These are phyloP conservation scores for Oscarella lobularis DNA, from an alignment of 37 sponge, comb jelly and placozoan genomes.

Conservation along the genomic window DNA sequence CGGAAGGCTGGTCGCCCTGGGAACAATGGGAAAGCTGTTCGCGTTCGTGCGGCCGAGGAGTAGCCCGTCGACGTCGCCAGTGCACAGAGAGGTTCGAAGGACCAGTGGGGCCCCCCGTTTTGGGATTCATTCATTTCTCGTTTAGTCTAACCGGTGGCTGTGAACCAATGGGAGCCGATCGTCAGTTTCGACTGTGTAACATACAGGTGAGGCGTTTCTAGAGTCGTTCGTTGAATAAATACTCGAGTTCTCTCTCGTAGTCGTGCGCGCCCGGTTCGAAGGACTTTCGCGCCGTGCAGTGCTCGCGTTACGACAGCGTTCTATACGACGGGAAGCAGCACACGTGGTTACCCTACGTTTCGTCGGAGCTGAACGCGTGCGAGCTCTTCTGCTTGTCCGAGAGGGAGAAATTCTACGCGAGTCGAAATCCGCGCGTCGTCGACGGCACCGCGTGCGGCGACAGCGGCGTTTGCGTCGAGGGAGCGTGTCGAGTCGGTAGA, in stretches of 20 bases:
- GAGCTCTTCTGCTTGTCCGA: not conserved
- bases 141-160: not conserved
- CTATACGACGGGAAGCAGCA: no score
- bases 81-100: not conserved
- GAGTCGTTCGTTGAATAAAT: not conserved
- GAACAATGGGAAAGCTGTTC: not conserved
- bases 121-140: not conserved
- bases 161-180: not conserved
- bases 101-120: not conserved
- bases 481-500: not conserved
- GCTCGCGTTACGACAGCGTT: not conserved
- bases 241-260: not conserved
- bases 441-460: not conserved
- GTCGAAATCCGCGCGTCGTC: not conserved
- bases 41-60: not conserved
- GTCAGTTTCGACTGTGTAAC: not conserved
- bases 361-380: no score
- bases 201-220: not conserved
- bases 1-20: not conserved
- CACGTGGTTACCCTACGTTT: no score
- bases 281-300: not conserved
- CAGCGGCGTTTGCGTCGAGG: not conserved
- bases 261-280: not conserved
- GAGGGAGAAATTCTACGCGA: not conserved
- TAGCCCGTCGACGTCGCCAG: not conserved